Evolutionary conservation across 1,140 invertebrate species (phyloP).

Genomic region (Drosophila mayri): DNA sequence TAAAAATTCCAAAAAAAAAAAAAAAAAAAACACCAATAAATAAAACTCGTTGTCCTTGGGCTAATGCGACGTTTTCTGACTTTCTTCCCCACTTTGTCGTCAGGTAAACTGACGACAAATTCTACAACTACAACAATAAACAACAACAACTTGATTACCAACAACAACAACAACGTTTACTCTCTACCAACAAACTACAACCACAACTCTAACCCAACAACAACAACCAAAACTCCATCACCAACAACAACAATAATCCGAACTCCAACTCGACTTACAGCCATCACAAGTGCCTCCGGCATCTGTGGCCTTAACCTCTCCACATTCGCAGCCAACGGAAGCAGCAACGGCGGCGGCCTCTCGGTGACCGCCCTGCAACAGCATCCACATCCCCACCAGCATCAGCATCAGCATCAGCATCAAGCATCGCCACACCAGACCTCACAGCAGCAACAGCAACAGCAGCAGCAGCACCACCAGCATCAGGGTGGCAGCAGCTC

Average conservation of each 20-base stretch:
- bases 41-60: conserved; percentile 81
- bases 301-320: conserved; percentile 83
- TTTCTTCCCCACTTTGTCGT: conserved; percentile 84
- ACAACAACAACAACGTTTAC: conserved; percentile 59
- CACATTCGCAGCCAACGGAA: conserved; percentile 77
- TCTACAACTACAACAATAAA: conserved; percentile 71
- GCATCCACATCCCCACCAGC: conserved; percentile 16
- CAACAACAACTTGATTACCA: conserved; percentile 60
- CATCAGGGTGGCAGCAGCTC: conserved; percentile 48
- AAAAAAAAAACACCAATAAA: conserved; percentile 14
- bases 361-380: conserved; percentile 43
- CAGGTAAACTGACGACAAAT: conserved; percentile 85
- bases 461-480: conserved; percentile 28
- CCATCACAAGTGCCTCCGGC: conserved; percentile 76
- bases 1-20: conserved; percentile 2
- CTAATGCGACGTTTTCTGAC: conserved; percentile 85
- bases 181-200: conserved; percentile 34
- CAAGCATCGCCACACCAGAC: conserved; percentile 28
- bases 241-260: conserved; percentile 44
- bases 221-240: conserved; percentile 41
- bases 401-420: conserved; percentile 30
- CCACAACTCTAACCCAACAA: conserved; percentile 57
- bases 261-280: conserved; percentile 55
- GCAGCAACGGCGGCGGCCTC: conserved; percentile 52
- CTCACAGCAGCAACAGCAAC: conserved; percentile 27